Percentiles rank a stretch among this genome's conserved stretches.
Conservation (phyloP, 2,113 vertebrate genomes). For the Cebus imitator region DNA sequence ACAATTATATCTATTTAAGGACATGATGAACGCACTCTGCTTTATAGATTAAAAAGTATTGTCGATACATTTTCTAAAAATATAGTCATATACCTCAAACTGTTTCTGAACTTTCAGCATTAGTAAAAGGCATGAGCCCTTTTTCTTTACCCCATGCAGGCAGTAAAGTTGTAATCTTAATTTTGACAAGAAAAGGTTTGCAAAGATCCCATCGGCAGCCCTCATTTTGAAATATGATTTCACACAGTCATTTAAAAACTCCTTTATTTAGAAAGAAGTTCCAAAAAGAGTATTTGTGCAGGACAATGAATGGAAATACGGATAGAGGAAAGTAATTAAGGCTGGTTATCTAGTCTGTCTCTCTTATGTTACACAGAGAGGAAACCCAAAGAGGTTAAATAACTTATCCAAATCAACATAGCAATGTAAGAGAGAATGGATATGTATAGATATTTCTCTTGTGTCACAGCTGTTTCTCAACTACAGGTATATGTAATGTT, state of each 20-base stretch:
- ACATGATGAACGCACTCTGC: not conserved
- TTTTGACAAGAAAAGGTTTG: not conserved
- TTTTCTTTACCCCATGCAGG: not conserved
- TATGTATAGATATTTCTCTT: not conserved
- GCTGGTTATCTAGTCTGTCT: not conserved
- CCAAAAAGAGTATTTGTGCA: not conserved
- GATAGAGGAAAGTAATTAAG: not conserved
- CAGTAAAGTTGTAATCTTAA: not conserved
- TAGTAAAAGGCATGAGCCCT: not conserved
- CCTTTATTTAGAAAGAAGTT: not conserved
- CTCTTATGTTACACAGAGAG: not conserved
- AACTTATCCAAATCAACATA: not conserved
- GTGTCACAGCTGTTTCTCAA: not conserved
- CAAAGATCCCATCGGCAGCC: not conserved
- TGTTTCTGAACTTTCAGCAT: not conserved
- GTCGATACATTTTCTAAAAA: not conserved
- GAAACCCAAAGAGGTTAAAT: not conserved
- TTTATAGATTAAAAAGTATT: not conserved
- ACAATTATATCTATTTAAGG: not conserved
- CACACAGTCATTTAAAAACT: not conserved
- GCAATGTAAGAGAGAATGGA: not conserved
- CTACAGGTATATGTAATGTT: not conserved
- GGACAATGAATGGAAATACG: not conserved
- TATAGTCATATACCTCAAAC: not conserved
- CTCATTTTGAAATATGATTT: not conserved